phyloP scores from a whole-genome alignment of 2,113 vertebrate species.

The Brachyhypopomus occidentalis region DNA sequence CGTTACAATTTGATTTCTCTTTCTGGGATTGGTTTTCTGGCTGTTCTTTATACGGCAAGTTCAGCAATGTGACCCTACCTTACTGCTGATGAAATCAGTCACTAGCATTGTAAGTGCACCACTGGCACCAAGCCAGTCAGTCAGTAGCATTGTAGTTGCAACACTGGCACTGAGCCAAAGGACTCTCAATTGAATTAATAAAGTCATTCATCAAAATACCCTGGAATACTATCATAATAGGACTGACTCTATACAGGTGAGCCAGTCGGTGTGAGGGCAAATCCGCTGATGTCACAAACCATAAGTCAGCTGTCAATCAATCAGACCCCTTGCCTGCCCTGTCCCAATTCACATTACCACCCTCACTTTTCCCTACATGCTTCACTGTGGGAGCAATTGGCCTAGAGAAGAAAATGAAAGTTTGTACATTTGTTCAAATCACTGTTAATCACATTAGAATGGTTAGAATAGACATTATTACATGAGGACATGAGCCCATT shows the following conservation, averaged over 20 bases:
- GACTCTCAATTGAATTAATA: conserved; percentile 51
- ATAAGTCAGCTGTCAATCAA: not conserved
- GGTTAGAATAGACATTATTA: not conserved
- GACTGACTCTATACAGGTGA: not conserved
- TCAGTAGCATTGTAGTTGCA: not conserved
- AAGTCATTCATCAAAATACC: conserved; percentile 34
- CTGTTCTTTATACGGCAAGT: conserved; percentile 12
- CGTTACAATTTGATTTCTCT: conserved; percentile 20
- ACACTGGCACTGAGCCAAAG: conserved; percentile 38
- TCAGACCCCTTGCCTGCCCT: not conserved
- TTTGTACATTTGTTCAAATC: not conserved
- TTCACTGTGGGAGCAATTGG: too few relatives aligned
- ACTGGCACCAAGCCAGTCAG: conserved; percentile 35
- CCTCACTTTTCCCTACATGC: not conserved
- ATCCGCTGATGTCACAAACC: not conserved
- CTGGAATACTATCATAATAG: not conserved
- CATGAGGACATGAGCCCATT: not conserved
- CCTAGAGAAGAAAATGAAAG: not conserved
- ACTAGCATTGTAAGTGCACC: conserved; percentile 35
- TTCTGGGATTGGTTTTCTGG: conserved; percentile 17
- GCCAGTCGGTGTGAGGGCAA: not conserved
- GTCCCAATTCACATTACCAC: not conserved
- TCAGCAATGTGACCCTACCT: conserved; percentile 30
- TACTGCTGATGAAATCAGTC: conserved; percentile 37
- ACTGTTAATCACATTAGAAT: not conserved